A percentile compares a stretch with the other conserved stretches of the same genome.
Conservation (phyloP, 1,140 invertebrate genomes). For the Adoxophyes honmai region DNA sequence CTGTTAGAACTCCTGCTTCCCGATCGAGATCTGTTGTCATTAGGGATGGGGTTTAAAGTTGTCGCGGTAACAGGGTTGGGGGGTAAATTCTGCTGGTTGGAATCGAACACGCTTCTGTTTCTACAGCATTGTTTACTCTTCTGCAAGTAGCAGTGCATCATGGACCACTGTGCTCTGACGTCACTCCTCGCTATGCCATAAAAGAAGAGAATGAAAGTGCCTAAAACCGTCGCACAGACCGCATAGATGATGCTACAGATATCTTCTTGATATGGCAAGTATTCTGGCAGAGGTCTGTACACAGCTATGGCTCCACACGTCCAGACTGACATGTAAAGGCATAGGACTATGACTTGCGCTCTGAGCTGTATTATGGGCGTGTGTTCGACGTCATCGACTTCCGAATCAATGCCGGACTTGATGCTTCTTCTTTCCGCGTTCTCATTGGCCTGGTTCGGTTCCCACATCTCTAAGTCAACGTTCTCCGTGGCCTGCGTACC, state of each 20-base stretch:
- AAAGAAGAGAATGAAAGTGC: slow-evolving; percentile 91
- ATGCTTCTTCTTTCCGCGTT: slow-evolving; percentile 79
- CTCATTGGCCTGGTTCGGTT: slow-evolving; percentile 78
- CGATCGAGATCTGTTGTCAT: slow-evolving; percentile 78
- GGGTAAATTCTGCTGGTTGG: slow-evolving; percentile 78
- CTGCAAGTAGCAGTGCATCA: slow-evolving; percentile 80
- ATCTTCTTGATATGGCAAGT: slow-evolving; percentile 83
- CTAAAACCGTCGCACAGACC: slow-evolving; percentile 83
- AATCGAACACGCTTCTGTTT: slow-evolving; percentile 81
- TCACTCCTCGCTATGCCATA: slow-evolving; percentile 91
- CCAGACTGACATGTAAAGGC: slow-evolving; percentile 89
- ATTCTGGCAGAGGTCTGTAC: slow-evolving; percentile 80
- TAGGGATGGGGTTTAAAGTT: slow-evolving; percentile 55
- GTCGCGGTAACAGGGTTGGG: slow-evolving; percentile 64
- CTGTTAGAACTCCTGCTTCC: slow-evolving; percentile 80
- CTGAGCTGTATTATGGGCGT: slow-evolving; percentile 88
- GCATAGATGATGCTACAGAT: slow-evolving; percentile 89
- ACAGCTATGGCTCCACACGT: slow-evolving; percentile 83
- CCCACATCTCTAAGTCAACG: slow-evolving; percentile 87
- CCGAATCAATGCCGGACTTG: slow-evolving; percentile 83
- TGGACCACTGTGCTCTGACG: slow-evolving; percentile 85
- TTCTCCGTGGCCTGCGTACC: slow-evolving; percentile 90
- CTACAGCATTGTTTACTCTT: slow-evolving; percentile 81
- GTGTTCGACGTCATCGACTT: slow-evolving; percentile 89
- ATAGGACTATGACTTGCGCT: slow-evolving; percentile 86